These are phyloP conservation scores for Amiota mariae DNA, from an alignment of 2,888 invertebrate species.

Conservation along the genomic window DNA sequence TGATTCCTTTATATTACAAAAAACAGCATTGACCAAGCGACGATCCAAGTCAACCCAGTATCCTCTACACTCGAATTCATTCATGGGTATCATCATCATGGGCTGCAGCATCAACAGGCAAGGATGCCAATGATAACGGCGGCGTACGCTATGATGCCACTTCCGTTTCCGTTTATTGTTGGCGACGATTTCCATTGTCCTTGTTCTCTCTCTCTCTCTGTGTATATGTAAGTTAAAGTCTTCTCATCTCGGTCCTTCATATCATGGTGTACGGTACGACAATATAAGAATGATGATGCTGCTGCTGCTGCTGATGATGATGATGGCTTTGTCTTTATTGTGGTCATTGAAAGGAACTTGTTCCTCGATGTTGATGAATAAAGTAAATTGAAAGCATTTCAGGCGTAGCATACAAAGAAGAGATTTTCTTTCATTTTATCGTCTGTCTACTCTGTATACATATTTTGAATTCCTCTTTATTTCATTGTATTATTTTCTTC, in stretches of 20 bases:
- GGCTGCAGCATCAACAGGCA: background rate
- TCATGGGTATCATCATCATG: conserved; percentile 9
- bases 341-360: conserved; percentile 15
- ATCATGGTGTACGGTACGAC: no score
- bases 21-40: background rate
- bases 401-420: background rate
- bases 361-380: background rate
- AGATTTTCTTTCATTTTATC: conserved; percentile 10
- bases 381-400: background rate
- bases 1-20: conserved; percentile 47
- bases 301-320: background rate
- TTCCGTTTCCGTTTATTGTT: conserved; percentile 24
- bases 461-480: background rate
- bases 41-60: background rate
- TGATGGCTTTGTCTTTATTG: conserved; percentile 24
- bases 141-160: conserved; percentile 12
- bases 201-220: background rate
- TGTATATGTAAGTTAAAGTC: background rate
- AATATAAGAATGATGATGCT: background rate
- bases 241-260: no score
- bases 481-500: conserved; percentile 2
- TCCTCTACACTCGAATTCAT: background rate
- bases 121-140: background rate
- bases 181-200: background rate
- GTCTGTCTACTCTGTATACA: background rate